Conservation (phyloP, 2,888 invertebrate genomes). For the Leucozona laternaria region DNA sequence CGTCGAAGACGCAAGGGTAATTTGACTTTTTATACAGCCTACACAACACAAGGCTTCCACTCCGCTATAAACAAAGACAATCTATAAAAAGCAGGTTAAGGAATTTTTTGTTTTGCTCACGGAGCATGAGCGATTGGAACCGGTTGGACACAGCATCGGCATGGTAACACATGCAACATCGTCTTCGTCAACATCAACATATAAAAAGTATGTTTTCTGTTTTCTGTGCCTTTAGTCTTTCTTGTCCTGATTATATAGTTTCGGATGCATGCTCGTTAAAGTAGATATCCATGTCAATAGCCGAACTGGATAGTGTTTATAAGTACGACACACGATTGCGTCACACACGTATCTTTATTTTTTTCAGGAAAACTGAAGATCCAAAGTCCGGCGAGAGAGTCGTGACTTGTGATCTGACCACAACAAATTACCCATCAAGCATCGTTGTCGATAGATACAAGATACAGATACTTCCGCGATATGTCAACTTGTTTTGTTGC, state of each 20-base stretch:
- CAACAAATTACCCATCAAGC: conserved; percentile 29
- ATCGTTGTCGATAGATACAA: conserved; percentile 19
- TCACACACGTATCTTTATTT: conserved; percentile 26
- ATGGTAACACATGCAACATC: conserved; percentile 46
- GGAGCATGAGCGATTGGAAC: conserved; percentile 33
- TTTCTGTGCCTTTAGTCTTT: not conserved
- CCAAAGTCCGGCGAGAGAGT: conserved; percentile 31
- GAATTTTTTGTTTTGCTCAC: not conserved
- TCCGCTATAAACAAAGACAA: conserved; percentile 22
- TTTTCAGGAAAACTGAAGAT: conserved; percentile 23
- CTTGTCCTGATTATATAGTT: conserved; percentile 46
- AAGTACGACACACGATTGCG: conserved; percentile 40
- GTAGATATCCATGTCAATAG: conserved; percentile 48
- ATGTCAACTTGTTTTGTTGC: conserved; percentile 38
- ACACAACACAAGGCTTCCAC: conserved; percentile 14
- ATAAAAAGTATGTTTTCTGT: not conserved
- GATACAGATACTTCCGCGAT: conserved; percentile 58
- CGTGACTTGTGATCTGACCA: conserved; percentile 19
- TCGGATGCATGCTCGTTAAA: conserved; percentile 43
- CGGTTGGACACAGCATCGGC: conserved; percentile 30
- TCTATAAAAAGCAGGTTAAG: conserved; percentile 33
- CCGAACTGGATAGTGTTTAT: conserved; percentile 22
- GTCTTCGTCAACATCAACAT: not conserved
- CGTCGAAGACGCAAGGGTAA: not conserved
- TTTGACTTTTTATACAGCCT: conserved; percentile 14